Evolutionary conservation across 1,140 invertebrate species (phyloP).

Genomic region (Cotesia typhae): DNA sequence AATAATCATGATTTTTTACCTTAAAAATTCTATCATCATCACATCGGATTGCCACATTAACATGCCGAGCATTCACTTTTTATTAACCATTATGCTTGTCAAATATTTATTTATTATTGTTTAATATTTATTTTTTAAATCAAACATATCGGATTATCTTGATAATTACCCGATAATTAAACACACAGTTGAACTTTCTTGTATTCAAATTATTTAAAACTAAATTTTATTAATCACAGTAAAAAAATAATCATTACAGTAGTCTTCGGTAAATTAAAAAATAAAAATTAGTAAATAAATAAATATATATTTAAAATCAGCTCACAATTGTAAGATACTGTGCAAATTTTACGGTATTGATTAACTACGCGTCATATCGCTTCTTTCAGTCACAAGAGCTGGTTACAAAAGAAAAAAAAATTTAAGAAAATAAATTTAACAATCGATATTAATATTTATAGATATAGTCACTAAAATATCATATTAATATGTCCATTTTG

Average conservation of each 20-base stretch:
- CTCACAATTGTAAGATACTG: constrained; percentile 10
- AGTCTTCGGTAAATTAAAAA: background rate
- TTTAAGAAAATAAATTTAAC: background rate
- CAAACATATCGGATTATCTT: no score
- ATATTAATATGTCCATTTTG: no score
- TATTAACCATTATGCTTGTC: background rate
- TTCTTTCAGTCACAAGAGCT: background rate
- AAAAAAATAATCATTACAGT: no score
- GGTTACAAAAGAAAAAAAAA: background rate
- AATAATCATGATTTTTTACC: background rate
- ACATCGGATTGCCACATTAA: constrained; percentile 8
- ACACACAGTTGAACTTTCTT: background rate
- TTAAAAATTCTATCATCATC: constrained; percentile 21
- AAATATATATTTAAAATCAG: background rate
- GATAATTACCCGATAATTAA: no score
- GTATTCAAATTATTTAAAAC: no score
- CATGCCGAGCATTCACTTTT: background rate
- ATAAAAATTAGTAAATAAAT: background rate
- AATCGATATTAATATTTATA: no score
- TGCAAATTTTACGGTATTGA: constrained; percentile 13
- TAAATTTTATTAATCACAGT: no score
- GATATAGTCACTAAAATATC: no score
- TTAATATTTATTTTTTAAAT: no score
- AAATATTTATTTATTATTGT: background rate
- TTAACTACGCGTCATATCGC: constrained; percentile 1